Evolutionary conservation across 2,888 invertebrate species (phyloP).

Genomic region (Phortica magna): DNA sequence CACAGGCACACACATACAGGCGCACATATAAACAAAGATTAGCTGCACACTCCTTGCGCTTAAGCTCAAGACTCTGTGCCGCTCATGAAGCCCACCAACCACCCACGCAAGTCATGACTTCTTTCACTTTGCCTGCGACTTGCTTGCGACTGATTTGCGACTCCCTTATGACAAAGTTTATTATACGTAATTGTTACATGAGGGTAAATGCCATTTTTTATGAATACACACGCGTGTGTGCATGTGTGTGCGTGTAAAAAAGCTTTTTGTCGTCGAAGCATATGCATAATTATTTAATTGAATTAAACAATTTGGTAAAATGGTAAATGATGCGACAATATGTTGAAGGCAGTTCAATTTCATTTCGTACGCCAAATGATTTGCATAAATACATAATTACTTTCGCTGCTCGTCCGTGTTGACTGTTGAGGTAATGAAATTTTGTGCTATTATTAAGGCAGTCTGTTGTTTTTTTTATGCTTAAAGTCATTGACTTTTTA

Average conservation of each 20-base stretch:
- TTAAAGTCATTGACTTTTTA: too few species aligned
- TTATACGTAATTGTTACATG: constrained; percentile 60
- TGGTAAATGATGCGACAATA: constrained; percentile 73
- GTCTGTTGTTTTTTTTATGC: neutral
- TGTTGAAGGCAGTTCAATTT: constrained; percentile 46
- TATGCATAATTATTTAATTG: constrained; percentile 75
- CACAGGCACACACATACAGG: constrained; percentile 35
- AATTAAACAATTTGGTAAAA: constrained; percentile 76
- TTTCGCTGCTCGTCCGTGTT: constrained; percentile 31
- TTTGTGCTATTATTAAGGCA: neutral
- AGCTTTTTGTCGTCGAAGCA: constrained; percentile 52
- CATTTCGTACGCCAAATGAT: constrained; percentile 43
- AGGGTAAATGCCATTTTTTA: constrained; percentile 24
- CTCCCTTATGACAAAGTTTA: constrained; percentile 59
- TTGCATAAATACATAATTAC: constrained; percentile 73
- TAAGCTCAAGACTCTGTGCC: constrained; percentile 59
- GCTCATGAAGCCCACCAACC: neutral
- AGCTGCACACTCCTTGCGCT: constrained; percentile 59
- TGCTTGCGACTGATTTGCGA: neutral
- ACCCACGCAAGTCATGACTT: constrained; percentile 18
- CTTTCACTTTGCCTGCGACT: constrained; percentile 23
- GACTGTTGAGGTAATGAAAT: neutral
- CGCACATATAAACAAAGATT: constrained; percentile 53
- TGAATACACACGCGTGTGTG: constrained; percentile 31
- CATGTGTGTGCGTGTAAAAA: constrained; percentile 34